These are phyloP conservation scores for Dysidea cf. avara DNA, from an alignment of 37 sponge, comb jelly and placozoan genomes.

Conservation along the genomic window DNA sequence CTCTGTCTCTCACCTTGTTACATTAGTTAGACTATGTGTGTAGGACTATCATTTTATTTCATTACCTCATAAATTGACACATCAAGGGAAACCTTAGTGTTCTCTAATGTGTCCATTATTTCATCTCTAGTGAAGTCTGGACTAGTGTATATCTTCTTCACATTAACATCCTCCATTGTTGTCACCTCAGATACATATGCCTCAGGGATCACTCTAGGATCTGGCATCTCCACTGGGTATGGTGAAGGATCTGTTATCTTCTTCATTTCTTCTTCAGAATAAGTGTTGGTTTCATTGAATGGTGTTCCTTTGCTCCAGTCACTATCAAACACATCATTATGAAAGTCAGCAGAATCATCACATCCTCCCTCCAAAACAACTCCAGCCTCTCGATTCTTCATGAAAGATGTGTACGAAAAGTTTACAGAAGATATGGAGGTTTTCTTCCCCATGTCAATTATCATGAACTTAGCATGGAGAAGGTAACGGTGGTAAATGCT, in stretches of 20 bases:
- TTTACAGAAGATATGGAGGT: conserved; percentile 81
- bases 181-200: conserved; percentile 59
- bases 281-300: no score
- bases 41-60: neutral
- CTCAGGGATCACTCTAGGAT: conserved; percentile 20
- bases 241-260: conserved; percentile 51
- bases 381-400: conserved; percentile 83
- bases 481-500: conserved; percentile 69
- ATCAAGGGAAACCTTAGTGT: conserved; percentile 27
- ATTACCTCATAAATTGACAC: no score
- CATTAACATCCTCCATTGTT: conserved; percentile 22
- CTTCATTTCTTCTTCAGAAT: conserved; percentile 46
- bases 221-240: conserved; percentile 9
- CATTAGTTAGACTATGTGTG: neutral
- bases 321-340: conserved; percentile 63
- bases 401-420: conserved; percentile 82
- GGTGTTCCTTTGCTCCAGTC: conserved; percentile 86
- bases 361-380: conserved; percentile 65
- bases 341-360: conserved; percentile 37
- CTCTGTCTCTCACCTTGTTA: no score
- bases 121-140: conserved; percentile 64
- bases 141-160: conserved; percentile 51
- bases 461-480: conserved; percentile 79
- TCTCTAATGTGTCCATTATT: conserved; percentile 17
- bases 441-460: conserved; percentile 71